Conservation (phyloP, 2,113 vertebrate species). For the Hyla sarda region DNA sequence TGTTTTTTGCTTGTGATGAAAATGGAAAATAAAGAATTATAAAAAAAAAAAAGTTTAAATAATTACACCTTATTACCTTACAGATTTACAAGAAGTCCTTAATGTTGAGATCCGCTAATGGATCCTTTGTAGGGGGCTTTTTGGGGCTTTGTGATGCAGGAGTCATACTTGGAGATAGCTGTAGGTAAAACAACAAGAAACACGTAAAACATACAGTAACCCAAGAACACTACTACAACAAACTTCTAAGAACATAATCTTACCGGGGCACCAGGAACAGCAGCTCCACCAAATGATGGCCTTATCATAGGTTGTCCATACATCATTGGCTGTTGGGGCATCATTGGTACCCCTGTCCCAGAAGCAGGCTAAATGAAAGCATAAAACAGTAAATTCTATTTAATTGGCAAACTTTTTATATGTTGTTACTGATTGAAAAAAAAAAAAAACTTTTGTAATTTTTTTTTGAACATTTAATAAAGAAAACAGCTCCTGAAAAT, state of each 20-base stretch:
- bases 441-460: too few relatives aligned
- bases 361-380: constrained; percentile 78
- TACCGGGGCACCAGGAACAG: constrained; percentile 86
- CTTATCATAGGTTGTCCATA: constrained; percentile 97
- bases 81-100: constrained; percentile 98
- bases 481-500: too few relatives aligned
- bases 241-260: constrained; percentile 28
- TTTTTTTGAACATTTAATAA: too few relatives aligned
- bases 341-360: constrained; percentile 86
- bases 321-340: constrained; percentile 90
- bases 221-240: background rate
- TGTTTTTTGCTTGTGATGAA: too few relatives aligned
- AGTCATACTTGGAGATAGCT: constrained; percentile 94
- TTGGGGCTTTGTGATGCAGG: constrained; percentile 92
- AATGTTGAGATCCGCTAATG: constrained; percentile 98
- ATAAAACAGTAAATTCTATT: too few relatives aligned
- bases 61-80: constrained; percentile 73
- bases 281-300: constrained; percentile 83
- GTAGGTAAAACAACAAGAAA: constrained; percentile 48
- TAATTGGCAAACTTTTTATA: too few relatives aligned
- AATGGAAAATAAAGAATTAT: too few relatives aligned
- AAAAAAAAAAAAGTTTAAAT: background rate
- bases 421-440: too few relatives aligned
- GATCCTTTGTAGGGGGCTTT: constrained; percentile 97
- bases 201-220: background rate